Evolutionary conservation across 2,797 vertebrate genomes (phyloP), one percentile per base, ranked within the genome.

Genomic region (Alosa sapidissima): DNA sequence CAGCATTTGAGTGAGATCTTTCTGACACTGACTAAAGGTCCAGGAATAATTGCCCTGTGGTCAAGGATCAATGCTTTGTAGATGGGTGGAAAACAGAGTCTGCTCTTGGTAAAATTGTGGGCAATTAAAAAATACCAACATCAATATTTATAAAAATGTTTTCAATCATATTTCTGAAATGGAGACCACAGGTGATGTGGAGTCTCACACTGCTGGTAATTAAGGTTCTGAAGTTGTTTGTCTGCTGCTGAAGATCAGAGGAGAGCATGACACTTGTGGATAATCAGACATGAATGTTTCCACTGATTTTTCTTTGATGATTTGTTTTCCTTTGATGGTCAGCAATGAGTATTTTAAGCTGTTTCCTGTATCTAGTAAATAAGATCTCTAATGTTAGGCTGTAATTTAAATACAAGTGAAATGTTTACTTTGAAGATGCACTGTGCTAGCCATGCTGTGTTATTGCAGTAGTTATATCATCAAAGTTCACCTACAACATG

Each of bases 1-100:
- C 65, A 72, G 65, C 28, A 33, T 72, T 36, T 72, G 65, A 72
- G 65, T 72, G 65, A 72, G 65, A 72, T 36, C 65, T 36, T 72
- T 28, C 65, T 72, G 33, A 72, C 33, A 36, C 62, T 14, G 65
- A 72, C 65, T 5, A 72, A 72, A 72, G 62, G 24, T 33, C 24
- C 14, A 36, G 33, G 33, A 72, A 14, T 72, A 72, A 72, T 72
- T 36, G 65, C 65, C 65, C 65, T 28, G n/a, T 62, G 60, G 60
- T 62, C 60, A 62, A 24, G n/a, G 8, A 62, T 36, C 2, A 4
- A 28, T 33, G 10, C 9, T 65, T 28, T 28, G n/a, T n/a, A 62
- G 58, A 62, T n/a, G 24, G 9, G 0, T 58, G 16, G 55, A 21
- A 19, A 28, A 33, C 28, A 33, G 28, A 1, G 24, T 65, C 60